Conservation (phyloP, 2,888 invertebrate species). For the Drosophila tanythrix region DNA sequence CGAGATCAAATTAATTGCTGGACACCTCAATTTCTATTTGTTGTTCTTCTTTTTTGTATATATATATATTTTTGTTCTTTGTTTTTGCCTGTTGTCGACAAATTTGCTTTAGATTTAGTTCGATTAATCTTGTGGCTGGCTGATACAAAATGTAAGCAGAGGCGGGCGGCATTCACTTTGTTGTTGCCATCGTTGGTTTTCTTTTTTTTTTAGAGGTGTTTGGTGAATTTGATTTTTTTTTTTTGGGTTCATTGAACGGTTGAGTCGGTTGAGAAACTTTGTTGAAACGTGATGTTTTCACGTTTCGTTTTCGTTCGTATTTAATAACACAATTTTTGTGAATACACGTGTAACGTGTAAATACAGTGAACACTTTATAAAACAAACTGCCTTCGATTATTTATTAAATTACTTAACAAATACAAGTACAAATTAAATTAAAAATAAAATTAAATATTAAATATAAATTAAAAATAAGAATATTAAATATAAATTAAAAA, state of each 20-base stretch:
- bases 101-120: constrained; percentile 43
- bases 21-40: constrained; percentile 17
- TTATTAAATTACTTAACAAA: neutral
- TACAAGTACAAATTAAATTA: neutral
- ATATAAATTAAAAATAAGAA: too few relatives aligned
- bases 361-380: constrained; percentile 26
- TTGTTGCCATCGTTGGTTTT: constrained; percentile 1
- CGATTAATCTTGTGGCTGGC: constrained; percentile 28
- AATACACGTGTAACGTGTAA: constrained; percentile 8
- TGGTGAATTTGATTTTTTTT: constrained; percentile 29
- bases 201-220: constrained; percentile 15
- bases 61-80: neutral
- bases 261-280: constrained; percentile 26
- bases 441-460: neutral
- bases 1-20: constrained; percentile 60
- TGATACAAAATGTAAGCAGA: constrained; percentile 27
- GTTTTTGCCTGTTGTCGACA: constrained; percentile 26
- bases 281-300: constrained; percentile 67
- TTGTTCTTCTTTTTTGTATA: constrained; percentile 3
- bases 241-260: constrained; percentile 66
- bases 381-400: neutral
- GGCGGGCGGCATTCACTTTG: constrained; percentile 26
- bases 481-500: neutral
- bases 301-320: constrained; percentile 37
- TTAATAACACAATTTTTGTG: constrained; percentile 20